Evolutionary conservation across 92 coral and sea anemone species (phyloP).

Genomic region (Zoanthus solanderi): DNA sequence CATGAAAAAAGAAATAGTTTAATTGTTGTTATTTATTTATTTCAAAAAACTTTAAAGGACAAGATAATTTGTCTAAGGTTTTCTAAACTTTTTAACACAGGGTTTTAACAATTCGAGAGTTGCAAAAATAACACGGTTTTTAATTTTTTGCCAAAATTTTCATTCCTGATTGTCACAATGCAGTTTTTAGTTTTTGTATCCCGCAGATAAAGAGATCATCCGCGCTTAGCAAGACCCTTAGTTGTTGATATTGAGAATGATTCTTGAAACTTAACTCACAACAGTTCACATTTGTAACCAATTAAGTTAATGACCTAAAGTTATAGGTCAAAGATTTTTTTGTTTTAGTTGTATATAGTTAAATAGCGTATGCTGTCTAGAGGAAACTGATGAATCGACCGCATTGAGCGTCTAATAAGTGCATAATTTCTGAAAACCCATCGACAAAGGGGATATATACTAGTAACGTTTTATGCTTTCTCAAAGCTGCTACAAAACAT

Average conservation of each 20-base stretch:
- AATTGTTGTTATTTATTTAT: neutral
- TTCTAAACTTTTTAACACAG: no score
- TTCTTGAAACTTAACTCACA: constrained; percentile 38
- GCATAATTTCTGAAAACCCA: neutral
- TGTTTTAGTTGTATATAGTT: neutral
- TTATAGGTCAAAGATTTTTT: neutral
- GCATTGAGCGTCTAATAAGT: neutral
- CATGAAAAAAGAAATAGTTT: neutral
- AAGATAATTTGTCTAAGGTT: no score
- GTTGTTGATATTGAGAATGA: constrained; percentile 21
- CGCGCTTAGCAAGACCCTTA: constrained; percentile 10
- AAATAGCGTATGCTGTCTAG: neutral
- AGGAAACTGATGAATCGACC: neutral
- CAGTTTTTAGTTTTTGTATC: neutral
- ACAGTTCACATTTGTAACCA: constrained; percentile 47
- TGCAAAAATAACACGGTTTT: neutral
- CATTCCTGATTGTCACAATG: neutral
- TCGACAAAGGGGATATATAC: neutral
- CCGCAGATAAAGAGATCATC: constrained; percentile 11
- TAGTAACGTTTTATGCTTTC: neutral
- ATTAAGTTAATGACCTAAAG: constrained; percentile 31
- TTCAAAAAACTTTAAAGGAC: no score
- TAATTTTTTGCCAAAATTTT: neutral
- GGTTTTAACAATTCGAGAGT: neutral
- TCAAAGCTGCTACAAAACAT: neutral